Percentiles rank a stretch among this genome's conserved stretches.
phyloP scores from a whole-genome alignment of 2,888 invertebrate species.

The Drosophila hawaiiensis region DNA sequence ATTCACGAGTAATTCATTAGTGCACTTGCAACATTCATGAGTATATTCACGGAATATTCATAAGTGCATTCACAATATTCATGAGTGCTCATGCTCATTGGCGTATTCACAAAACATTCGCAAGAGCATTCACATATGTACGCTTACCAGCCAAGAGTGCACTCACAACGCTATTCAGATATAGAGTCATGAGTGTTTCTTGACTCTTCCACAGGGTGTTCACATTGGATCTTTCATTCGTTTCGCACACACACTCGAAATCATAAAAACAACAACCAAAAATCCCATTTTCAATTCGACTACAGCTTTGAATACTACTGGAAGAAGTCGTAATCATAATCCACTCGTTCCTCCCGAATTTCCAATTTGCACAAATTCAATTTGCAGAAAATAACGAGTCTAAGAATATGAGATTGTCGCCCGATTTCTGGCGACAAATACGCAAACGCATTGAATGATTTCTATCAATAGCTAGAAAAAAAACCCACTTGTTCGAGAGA shows the following conservation, averaged over 20 bases:
- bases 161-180: conserved; percentile 3
- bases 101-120: conserved; percentile 15
- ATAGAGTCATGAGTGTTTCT: not conserved
- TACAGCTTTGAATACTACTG: conserved; percentile 1
- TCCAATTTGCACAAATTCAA: conserved; percentile 3
- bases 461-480: not conserved
- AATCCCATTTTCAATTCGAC: conserved; percentile 11
- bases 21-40: conserved; percentile 45
- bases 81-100: not conserved
- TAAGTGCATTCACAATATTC: conserved; percentile 20
- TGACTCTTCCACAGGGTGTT: conserved; percentile 4
- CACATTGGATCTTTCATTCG: conserved; percentile 23
- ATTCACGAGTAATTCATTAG: conserved; percentile 28
- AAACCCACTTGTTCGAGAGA: not conserved
- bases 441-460: not conserved
- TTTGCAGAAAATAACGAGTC: conserved; percentile 2
- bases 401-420: not conserved
- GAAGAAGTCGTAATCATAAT: not conserved
- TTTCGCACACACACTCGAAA: conserved; percentile 13
- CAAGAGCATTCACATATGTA: conserved; percentile 3
- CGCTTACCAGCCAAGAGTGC: conserved; percentile 10
- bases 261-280: conserved; percentile 2
- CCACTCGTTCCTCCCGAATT: not conserved
- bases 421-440: not conserved
- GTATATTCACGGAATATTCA: conserved; percentile 35